Evolutionary conservation across 2,888 invertebrate species (phyloP), one percentile per base, ranked within the genome.

Genomic region (Cerastoderma edule): DNA sequence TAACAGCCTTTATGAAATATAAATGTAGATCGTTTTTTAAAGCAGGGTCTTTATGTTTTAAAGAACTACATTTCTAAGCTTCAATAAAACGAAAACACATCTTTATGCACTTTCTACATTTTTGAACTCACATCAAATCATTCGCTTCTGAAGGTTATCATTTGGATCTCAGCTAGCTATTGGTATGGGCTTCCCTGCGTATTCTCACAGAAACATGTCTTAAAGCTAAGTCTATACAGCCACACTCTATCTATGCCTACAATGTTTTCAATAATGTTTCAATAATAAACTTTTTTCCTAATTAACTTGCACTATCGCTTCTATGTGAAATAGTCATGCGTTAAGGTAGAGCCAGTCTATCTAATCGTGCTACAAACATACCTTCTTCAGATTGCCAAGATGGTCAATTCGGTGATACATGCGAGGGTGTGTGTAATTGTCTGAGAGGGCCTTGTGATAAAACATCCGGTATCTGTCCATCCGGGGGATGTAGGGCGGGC

Each of bases 361-460:
- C 16, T n/a, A n/a, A n/a, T 5, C 16, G 16, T 39, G 39, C 39
- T 39, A 10, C 16, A 10, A 16, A 10, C 16, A 10, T 39, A 10
- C n/a, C 2, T 53, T 53, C 27, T 53, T 53, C 53, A 53, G 53
- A 53, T 27, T 53, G 53, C 27, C 53, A 53, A 24, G 2, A 10
- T 53, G 53, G 53, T 53, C 22, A 28, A 53, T 53, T 53, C n/a
- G 53, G 53, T 27, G 24, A n/a, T 22, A 8, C 6, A 24, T 53
- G 53, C 13, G 53, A 2, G 2, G 10, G 39, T 22, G 39, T 1
- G 6, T 60, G 60, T 35, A 4, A 60, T 19, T 60, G 60, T 24
- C 16, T 39, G 33, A 30, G 27, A 10, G 60, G 39, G 19, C 60
- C 60, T n/a, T 60, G 60, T 60, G 60, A 60, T 35, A 60, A 39